A percentile compares a stretch with the other conserved stretches of the same genome.
Evolutionary conservation across 2,888 invertebrate genomes (phyloP).

Genomic region (Morinoia aosen): DNA sequence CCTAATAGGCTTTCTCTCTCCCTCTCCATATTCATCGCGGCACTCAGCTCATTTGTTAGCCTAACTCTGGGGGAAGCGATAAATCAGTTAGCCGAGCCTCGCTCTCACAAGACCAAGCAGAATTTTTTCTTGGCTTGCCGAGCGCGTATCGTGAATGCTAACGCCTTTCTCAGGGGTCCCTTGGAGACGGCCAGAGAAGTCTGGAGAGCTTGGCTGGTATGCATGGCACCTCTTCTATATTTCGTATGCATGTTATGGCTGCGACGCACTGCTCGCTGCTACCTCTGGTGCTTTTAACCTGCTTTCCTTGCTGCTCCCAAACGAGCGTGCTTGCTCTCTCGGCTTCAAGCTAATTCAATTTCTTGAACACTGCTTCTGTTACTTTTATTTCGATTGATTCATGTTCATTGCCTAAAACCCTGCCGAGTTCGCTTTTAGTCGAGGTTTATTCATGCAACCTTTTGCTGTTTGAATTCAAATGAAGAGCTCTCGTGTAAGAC

Average conservation of each 20-base stretch:
- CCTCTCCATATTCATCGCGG: slow-evolving; percentile 51
- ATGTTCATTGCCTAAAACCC: too few relatives aligned
- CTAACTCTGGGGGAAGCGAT: slow-evolving; percentile 53
- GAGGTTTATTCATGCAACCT: too few relatives aligned
- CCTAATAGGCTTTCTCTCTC: slow-evolving; percentile 52
- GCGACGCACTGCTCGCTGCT: background rate
- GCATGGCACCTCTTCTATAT: slow-evolving; percentile 9
- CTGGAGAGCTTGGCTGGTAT: background rate
- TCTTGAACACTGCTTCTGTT: background rate
- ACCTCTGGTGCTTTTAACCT: background rate
- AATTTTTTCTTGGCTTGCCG: slow-evolving; percentile 47
- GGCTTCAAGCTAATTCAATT: background rate
- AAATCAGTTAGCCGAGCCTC: slow-evolving; percentile 49
- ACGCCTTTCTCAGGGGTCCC: slow-evolving; percentile 22
- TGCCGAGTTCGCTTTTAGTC: too few relatives aligned
- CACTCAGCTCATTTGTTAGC: slow-evolving; percentile 53
- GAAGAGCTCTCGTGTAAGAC: too few relatives aligned
- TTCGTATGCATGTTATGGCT: slow-evolving; percentile 17
- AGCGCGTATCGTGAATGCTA: slow-evolving; percentile 45
- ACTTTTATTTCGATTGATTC: too few relatives aligned
- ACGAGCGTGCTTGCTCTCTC: background rate
- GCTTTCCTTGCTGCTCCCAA: background rate
- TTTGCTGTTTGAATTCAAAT: too few relatives aligned
- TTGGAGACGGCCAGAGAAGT: background rate
- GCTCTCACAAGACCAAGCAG: slow-evolving; percentile 45